Conservation (phyloP, 1,140 invertebrate genomes). For the Drosophila repletoides region DNA sequence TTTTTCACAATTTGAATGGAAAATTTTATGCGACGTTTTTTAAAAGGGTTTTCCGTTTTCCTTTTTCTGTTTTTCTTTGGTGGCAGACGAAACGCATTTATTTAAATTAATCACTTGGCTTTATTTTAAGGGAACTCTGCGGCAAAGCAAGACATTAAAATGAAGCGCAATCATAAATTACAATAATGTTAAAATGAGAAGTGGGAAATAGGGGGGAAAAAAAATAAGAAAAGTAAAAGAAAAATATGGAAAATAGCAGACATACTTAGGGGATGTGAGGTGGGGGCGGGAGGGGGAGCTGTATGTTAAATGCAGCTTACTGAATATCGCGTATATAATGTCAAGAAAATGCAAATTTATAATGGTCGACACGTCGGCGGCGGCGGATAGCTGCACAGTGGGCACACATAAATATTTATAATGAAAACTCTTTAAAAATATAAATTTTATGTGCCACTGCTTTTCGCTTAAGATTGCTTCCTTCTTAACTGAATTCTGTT, state of each 20-base stretch:
- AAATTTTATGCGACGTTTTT: conserved; percentile 10
- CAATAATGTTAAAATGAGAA: neutral
- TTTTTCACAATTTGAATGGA: conserved; percentile 49
- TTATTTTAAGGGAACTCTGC: conserved; percentile 23
- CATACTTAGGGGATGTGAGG: neutral
- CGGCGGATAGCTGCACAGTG: neutral
- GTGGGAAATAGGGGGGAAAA: neutral
- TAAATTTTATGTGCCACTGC: too few relatives aligned
- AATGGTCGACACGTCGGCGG: conserved; percentile 9
- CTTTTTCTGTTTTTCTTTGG: neutral
- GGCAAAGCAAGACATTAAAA: conserved; percentile 23
- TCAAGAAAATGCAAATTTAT: conserved; percentile 38
- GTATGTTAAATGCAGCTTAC: too few relatives aligned
- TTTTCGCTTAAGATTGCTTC: too few relatives aligned
- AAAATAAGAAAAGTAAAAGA: neutral
- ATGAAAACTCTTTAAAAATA: too few relatives aligned
- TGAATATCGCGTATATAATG: conserved; percentile 14
- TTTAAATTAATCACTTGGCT: conserved; percentile 53
- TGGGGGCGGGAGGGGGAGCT: neutral
- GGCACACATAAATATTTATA: too few relatives aligned
- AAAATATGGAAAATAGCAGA: neutral
- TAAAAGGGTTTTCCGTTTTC: neutral
- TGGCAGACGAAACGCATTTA: conserved; percentile 28
- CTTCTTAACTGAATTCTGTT: too few relatives aligned
- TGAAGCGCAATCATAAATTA: conserved; percentile 34